phyloP scores from a whole-genome alignment of 2,113 vertebrate genomes.

The Athene noctua region DNA sequence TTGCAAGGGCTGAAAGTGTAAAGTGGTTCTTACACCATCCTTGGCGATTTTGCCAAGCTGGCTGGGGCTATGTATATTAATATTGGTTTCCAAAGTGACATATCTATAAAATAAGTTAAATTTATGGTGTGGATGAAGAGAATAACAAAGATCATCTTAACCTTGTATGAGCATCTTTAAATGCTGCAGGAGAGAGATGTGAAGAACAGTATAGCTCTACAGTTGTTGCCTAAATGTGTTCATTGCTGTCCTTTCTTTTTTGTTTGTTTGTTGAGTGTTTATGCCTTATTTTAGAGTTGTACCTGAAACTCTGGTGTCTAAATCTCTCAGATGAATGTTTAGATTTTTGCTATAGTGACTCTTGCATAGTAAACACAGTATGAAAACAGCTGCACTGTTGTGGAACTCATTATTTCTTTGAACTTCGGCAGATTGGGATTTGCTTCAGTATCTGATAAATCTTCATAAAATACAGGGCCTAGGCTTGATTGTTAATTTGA shows the following conservation, averaged over 20 bases:
- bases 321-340: background rate
- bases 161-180: background rate
- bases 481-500: background rate
- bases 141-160: background rate
- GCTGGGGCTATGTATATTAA: background rate
- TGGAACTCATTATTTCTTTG: background rate
- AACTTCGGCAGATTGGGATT: background rate
- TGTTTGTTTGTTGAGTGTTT: background rate
- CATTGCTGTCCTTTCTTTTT: background rate
- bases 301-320: background rate
- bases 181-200: background rate
- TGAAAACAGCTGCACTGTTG: background rate
- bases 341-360: background rate
- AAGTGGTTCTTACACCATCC: background rate
- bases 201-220: background rate
- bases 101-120: background rate
- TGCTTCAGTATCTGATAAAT: background rate
- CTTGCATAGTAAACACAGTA: background rate
- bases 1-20: background rate
- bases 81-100: background rate
- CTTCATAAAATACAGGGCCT: background rate
- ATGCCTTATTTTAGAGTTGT: background rate
- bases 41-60: background rate
- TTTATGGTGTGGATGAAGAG: background rate
- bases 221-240: background rate